Evolutionary conservation across 2,797 vertebrate species (phyloP).

Genomic region (Champsocephalus gunnari): DNA sequence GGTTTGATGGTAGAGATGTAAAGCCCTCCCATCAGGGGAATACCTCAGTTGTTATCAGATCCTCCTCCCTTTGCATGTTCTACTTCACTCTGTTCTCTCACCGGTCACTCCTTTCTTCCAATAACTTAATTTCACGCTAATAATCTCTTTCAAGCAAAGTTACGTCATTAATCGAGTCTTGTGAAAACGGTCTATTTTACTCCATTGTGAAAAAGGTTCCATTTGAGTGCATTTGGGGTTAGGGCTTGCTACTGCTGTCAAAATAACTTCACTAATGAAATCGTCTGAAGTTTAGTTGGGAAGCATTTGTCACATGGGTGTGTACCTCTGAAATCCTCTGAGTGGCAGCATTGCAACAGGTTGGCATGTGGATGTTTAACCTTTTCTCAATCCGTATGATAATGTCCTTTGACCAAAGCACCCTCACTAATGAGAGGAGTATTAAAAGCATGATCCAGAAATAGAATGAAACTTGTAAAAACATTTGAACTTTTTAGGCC

Average conservation of each 20-base stretch:
- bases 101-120: conserved; percentile 37
- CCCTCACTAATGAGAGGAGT: conserved; percentile 2
- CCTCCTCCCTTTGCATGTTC: conserved; percentile 57
- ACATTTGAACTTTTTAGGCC: neutral
- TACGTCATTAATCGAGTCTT: conserved; percentile 3
- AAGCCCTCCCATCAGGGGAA: conserved; percentile 68
- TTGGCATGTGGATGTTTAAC: conserved; percentile 16
- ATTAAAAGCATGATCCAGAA: conserved; percentile 3
- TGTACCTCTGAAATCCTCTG: conserved; percentile 35
- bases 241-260: neutral
- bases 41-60: conserved; percentile 78
- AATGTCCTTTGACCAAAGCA: conserved; percentile 14
- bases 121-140: conserved; percentile 24
- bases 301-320: conserved; percentile 23
- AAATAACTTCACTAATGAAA: neutral
- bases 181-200: neutral
- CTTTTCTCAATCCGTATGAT: conserved; percentile 14
- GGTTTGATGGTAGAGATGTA: conserved; percentile 46
- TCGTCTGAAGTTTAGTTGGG: neutral
- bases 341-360: conserved; percentile 41
- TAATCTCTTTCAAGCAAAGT: conserved; percentile 22
- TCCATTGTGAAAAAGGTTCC: neutral
- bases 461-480: neutral
- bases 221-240: neutral
- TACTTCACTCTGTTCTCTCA: conserved; percentile 18